Evolutionary conservation across 2,888 invertebrate genomes (phyloP).

Genomic region (Halictus quadricinctus): DNA sequence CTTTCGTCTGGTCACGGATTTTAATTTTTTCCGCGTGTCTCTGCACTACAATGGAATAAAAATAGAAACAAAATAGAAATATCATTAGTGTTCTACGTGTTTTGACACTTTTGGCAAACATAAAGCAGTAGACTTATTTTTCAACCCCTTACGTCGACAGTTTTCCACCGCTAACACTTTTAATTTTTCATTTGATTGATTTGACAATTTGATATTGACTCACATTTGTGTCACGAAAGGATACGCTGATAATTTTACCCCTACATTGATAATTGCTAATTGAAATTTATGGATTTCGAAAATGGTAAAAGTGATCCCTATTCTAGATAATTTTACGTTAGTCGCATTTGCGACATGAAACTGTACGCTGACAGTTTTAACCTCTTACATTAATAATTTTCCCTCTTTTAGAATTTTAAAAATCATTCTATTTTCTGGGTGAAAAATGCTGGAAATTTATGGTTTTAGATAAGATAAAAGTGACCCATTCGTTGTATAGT

Average conservation of each 20-base stretch:
- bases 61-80: background rate
- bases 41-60: background rate
- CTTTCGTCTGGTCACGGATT: conserved; percentile 36
- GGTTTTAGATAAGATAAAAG: background rate
- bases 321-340: background rate
- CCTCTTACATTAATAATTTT: no score
- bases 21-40: conserved; percentile 16
- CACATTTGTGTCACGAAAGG: background rate
- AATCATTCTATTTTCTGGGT: no score
- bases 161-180: background rate
- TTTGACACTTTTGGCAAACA: background rate
- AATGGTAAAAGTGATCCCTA: background rate
- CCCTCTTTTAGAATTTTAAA: no score
- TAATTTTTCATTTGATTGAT: background rate
- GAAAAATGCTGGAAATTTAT: no score
- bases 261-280: background rate
- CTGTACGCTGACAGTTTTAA: no score
- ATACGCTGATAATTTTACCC: background rate
- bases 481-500: background rate
- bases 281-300: background rate
- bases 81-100: background rate
- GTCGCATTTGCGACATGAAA: background rate
- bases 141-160: background rate
- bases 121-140: background rate
- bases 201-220: background rate